Evolutionary conservation across 2,113 vertebrate species (phyloP).

Genomic region (Paradoxurus hermaphroditus): DNA sequence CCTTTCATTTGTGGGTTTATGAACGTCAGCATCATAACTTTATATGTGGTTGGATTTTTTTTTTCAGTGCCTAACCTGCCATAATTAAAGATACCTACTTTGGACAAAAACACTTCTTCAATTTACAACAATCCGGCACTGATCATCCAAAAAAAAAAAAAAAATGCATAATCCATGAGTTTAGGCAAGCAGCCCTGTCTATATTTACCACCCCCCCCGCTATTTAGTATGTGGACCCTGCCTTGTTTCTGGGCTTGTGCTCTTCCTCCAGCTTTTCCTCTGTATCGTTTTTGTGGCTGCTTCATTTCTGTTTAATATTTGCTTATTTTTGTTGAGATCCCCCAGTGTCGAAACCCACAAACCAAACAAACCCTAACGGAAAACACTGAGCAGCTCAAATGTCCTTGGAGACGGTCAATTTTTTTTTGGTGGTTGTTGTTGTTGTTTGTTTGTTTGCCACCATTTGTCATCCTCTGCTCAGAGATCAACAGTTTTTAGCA

Average conservation of each 20-base stretch:
- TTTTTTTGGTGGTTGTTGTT: constrained; percentile 90
- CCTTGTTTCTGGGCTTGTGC: constrained; percentile 59
- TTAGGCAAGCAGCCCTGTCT: background rate
- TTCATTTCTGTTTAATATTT: constrained; percentile 83
- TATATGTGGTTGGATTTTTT: constrained; percentile 44
- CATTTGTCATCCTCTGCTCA: constrained; percentile 97
- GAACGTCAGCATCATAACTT: constrained; percentile 47
- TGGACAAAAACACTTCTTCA: constrained; percentile 45
- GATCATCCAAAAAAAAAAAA: background rate
- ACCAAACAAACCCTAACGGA: constrained; percentile 83
- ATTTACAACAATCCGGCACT: constrained; percentile 26
- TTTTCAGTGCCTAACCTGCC: background rate
- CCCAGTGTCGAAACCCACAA: constrained; percentile 80
- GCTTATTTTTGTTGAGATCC: constrained; percentile 84
- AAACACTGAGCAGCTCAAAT: constrained; percentile 78
- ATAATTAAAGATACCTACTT: constrained; percentile 50
- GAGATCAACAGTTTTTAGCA: constrained; percentile 99
- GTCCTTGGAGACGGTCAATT: constrained; percentile 95
- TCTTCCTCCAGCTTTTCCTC: constrained; percentile 63
- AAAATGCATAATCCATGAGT: background rate
- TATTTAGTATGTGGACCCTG: constrained; percentile 41
- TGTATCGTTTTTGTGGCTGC: constrained; percentile 70
- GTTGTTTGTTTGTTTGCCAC: constrained; percentile 88
- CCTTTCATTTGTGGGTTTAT: constrained; percentile 60
- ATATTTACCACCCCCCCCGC: constrained; percentile 46